phyloP scores from a whole-genome alignment of 2,113 vertebrate species.

The Lanius collurio region DNA sequence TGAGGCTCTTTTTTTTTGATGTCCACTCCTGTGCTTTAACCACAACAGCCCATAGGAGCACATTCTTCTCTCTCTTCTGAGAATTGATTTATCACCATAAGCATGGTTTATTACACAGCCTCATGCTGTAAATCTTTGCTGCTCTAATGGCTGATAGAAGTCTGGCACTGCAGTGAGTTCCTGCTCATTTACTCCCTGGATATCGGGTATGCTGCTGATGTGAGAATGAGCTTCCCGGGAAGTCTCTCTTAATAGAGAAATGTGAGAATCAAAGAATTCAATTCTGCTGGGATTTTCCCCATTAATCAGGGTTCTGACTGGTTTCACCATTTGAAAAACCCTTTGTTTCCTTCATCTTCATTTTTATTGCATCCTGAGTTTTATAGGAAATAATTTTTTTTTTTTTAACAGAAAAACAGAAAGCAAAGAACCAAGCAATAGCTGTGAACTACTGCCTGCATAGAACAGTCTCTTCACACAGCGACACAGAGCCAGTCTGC shows the following conservation, averaged over 20 bases:
- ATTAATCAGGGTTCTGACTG: conserved; percentile 14
- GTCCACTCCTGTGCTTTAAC: not conserved
- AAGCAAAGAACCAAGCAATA: not conserved
- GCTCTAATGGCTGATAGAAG: conserved; percentile 42
- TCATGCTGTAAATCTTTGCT: conserved; percentile 39
- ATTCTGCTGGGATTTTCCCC: conserved; percentile 31
- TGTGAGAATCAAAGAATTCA: conserved; percentile 54
- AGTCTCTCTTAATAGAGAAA: conserved; percentile 45
- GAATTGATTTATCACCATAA: conserved; percentile 32
- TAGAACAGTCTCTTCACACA: not conserved
- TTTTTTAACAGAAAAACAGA: not conserved
- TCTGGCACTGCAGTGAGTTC: conserved; percentile 30
- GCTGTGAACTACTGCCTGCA: not conserved
- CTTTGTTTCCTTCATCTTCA: conserved; percentile 18
- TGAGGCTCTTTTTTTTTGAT: not conserved
- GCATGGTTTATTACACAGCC: conserved; percentile 18
- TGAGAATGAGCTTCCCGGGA: conserved; percentile 65
- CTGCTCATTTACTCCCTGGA: conserved; percentile 55
- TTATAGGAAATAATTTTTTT: not conserved
- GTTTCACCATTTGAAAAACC: not conserved
- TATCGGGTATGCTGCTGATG: conserved; percentile 11
- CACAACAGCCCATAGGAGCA: not conserved
- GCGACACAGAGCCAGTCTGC: not conserved
- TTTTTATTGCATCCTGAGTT: not conserved
- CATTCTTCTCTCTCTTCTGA: not conserved